phyloP scores from a whole-genome alignment of 1,140 invertebrate genomes.

The Anastrepha obliqua region DNA sequence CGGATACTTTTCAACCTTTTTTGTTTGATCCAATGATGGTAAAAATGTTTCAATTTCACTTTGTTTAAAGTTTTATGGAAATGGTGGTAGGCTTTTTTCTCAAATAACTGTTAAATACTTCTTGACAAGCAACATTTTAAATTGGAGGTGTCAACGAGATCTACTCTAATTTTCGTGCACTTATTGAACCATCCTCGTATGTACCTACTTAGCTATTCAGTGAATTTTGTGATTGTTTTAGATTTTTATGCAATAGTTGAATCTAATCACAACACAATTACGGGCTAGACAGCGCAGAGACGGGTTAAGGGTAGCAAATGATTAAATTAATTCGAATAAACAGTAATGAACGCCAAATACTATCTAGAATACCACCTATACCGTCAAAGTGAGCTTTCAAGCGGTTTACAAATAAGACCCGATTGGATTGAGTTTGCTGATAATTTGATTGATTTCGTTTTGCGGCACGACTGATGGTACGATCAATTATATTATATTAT shows the following conservation, averaged over 20 bases:
- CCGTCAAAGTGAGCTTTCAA: background rate
- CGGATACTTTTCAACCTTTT: too few relatives aligned
- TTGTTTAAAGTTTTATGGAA: too few relatives aligned
- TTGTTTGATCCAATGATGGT: too few relatives aligned
- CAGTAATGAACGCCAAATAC: too few relatives aligned
- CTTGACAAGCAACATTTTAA: too few relatives aligned
- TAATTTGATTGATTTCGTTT: conserved; percentile 28
- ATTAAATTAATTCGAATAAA: background rate
- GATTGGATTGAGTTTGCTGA: background rate
- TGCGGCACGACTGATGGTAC: background rate
- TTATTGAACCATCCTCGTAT: background rate
- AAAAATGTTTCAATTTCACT: too few relatives aligned
- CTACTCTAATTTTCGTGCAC: too few relatives aligned
- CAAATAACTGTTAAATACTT: too few relatives aligned
- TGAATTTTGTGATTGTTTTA: background rate
- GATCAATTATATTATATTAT: too few relatives aligned
- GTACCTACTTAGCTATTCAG: background rate
- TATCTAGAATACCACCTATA: background rate
- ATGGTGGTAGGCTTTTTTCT: too few relatives aligned
- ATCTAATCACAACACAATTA: background rate
- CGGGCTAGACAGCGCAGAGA: background rate
- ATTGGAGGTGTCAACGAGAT: too few relatives aligned
- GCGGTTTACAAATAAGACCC: background rate
- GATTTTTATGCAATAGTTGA: background rate
- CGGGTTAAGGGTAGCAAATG: background rate